Percentiles rank a stretch among this genome's conserved stretches.
phyloP scores from a whole-genome alignment of 2,888 invertebrate genomes.

The Alloscopus bannaensis region DNA sequence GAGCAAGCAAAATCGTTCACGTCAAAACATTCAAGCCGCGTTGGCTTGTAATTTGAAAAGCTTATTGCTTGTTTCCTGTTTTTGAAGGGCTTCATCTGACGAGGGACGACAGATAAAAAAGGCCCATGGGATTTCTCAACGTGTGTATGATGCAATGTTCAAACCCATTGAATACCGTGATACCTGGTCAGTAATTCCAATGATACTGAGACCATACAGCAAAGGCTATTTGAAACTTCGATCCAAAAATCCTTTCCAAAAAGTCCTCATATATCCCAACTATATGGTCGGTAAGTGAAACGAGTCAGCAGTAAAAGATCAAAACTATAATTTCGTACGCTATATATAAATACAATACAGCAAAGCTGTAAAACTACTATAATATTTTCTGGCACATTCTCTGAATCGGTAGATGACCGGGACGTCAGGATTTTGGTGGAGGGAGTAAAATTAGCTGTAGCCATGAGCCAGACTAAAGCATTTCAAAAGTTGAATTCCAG shows the following conservation, averaged over 20 bases:
- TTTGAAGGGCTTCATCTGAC: constrained; percentile 75
- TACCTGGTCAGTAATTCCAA: constrained; percentile 80
- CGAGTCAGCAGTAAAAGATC: too few relatives aligned
- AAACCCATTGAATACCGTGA: constrained; percentile 85
- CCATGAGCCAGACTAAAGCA: constrained; percentile 64
- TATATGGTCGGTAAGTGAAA: constrained; percentile 66
- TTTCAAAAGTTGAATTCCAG: constrained; percentile 60
- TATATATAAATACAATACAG: too few relatives aligned
- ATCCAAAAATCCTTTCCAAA: constrained; percentile 60
- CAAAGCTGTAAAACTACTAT: too few relatives aligned
- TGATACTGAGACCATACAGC: constrained; percentile 64
- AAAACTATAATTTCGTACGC: too few relatives aligned
- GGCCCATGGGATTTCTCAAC: constrained; percentile 83
- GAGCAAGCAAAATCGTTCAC: neutral
- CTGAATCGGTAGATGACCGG: constrained; percentile 31
- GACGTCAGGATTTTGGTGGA: constrained; percentile 60
- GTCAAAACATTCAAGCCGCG: too few relatives aligned
- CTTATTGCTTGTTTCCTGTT: constrained; percentile 32
- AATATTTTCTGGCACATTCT: neutral
- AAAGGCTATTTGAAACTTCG: constrained; percentile 63
- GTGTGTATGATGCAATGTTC: constrained; percentile 86
- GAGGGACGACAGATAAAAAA: constrained; percentile 75
- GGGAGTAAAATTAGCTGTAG: constrained; percentile 64
- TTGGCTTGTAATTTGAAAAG: constrained; percentile 32
- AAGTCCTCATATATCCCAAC: constrained; percentile 66